phyloP scores from a whole-genome alignment of 1,140 invertebrate species.

The Drosophila eugracilis region DNA sequence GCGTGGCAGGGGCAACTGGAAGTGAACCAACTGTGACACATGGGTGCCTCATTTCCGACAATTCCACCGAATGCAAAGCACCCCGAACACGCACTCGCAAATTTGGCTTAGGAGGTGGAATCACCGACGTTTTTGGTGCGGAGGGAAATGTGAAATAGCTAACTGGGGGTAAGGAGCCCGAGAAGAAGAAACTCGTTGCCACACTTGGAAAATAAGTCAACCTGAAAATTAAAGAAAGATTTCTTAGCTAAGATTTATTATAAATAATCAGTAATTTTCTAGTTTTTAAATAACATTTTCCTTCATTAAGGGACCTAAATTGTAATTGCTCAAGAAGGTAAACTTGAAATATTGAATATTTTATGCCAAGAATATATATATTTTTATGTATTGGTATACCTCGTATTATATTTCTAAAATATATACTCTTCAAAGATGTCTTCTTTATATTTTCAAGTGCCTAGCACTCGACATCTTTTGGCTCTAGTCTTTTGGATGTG shows the following conservation, averaged over 20 bases:
- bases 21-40: conserved; percentile 68
- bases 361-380: no score
- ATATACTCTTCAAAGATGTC: not conserved
- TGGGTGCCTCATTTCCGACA: conserved; percentile 73
- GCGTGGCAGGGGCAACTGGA: conserved; percentile 7
- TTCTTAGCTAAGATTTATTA: not conserved
- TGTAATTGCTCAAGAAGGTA: not conserved
- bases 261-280: no score
- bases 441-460: conserved; percentile 22
- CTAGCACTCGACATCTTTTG: conserved; percentile 51
- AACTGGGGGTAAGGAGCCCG: conserved; percentile 12
- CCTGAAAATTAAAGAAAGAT: no score
- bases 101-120: conserved; percentile 30
- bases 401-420: not conserved
- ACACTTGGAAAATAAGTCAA: conserved; percentile 23
- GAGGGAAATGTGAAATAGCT: not conserved
- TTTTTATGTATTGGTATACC: no score
- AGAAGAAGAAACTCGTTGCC: conserved; percentile 51
- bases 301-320: no score
- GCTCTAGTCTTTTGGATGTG: conserved; percentile 45
- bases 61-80: conserved; percentile 50
- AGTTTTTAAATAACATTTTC: no score
- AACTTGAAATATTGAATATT: not conserved
- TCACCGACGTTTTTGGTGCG: conserved; percentile 9
- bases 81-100: conserved; percentile 48